Evolutionary conservation across 1,140 invertebrate genomes (phyloP).

Genomic region (Tetragonula clypearis): DNA sequence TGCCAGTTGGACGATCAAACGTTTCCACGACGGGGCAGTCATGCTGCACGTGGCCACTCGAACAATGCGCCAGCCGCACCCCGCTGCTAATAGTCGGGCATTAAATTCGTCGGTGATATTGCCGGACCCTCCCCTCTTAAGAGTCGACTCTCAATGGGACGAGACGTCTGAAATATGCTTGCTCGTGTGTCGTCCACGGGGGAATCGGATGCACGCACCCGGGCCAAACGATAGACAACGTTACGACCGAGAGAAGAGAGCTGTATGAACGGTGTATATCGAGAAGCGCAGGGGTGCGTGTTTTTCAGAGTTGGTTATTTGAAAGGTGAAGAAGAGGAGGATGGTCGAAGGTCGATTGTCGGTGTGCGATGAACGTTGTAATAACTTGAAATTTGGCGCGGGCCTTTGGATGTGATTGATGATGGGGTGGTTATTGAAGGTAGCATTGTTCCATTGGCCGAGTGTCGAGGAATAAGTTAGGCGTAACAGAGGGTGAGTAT

Average conservation of each 20-base stretch:
- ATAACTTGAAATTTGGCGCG: not conserved
- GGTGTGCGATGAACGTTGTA: constrained; percentile 3
- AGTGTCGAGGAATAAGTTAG: not conserved
- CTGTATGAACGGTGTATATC: not conserved
- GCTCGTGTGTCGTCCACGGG: constrained; percentile 36
- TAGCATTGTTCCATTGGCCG: not conserved
- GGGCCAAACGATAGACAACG: constrained; percentile 11
- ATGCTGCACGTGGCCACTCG: constrained; percentile 79
- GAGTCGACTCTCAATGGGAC: constrained; percentile 68
- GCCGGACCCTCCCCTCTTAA: constrained; percentile 45
- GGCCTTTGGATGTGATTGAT: too few relatives aligned
- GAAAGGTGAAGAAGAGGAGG: not conserved
- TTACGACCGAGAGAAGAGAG: not conserved
- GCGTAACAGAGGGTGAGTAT: too few relatives aligned
- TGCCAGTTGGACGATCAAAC: constrained; percentile 57
- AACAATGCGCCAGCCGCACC: constrained; percentile 70
- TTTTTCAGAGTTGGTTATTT: constrained; percentile 8
- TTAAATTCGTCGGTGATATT: constrained; percentile 81
- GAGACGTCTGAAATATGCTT: constrained; percentile 74
- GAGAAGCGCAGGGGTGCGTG: not conserved
- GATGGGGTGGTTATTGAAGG: not conserved
- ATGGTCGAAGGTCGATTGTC: not conserved
- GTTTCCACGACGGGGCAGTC: constrained; percentile 53
- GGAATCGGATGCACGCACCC: constrained; percentile 9
- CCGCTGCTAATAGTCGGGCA: constrained; percentile 78